Conservation (phyloP, 35 echinoderm and acorn worm genomes). For the Amphiura filiformis region DNA sequence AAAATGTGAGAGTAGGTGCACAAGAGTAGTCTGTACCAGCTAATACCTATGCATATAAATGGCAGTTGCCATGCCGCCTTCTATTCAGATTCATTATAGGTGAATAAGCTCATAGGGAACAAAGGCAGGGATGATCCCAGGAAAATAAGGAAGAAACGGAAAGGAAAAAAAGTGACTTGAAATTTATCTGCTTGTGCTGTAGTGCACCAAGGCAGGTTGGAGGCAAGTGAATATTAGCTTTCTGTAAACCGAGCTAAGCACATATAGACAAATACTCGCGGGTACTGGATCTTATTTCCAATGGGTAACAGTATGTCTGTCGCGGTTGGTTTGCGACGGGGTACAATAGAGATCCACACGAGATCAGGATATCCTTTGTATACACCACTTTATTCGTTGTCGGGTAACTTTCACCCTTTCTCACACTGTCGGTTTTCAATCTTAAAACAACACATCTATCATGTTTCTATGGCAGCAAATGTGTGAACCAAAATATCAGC, state of each 20-base stretch:
- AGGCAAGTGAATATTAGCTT: neutral
- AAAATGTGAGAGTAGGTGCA: too few relatives aligned
- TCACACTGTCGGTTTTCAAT: neutral
- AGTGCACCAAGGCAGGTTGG: neutral
- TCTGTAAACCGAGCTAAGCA: neutral
- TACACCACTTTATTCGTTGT: neutral
- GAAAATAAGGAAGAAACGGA: neutral
- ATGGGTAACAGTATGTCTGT: slow-evolving; percentile 1
- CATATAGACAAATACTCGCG: slow-evolving; percentile 2
- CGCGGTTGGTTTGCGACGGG: slow-evolving; percentile 4
- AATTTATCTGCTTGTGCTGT: neutral
- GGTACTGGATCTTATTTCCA: neutral
- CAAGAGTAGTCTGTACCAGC: too few relatives aligned
- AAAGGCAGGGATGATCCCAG: neutral
- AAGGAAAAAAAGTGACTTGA: neutral
- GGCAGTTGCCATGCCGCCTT: neutral
- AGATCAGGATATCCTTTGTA: neutral
- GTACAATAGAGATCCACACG: neutral
- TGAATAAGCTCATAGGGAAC: neutral
- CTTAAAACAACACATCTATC: neutral
- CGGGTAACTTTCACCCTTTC: neutral
- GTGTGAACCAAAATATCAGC: neutral
- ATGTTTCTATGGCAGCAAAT: neutral
- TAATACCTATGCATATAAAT: neutral
- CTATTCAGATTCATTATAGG: neutral